Conservation (phyloP, 2,113 vertebrate species). For the Ameiurus melas region DNA sequence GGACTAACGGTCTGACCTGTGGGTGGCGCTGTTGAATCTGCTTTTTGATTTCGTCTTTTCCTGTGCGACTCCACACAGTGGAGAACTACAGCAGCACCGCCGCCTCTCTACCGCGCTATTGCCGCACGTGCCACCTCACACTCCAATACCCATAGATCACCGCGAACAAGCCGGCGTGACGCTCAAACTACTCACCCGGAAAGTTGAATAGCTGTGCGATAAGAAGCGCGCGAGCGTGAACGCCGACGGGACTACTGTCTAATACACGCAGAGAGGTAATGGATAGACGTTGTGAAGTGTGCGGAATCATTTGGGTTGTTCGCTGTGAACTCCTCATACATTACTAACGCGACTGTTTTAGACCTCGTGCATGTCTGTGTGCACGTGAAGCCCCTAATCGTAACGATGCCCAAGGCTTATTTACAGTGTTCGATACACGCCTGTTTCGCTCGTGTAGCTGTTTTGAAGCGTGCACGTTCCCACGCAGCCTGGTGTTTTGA, state of each 20-base stretch:
- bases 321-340: neutral
- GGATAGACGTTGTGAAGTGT: neutral
- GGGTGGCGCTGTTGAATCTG: constrained; percentile 47
- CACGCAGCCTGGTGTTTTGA: neutral
- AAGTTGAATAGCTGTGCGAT: constrained; percentile 11
- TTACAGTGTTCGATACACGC: neutral
- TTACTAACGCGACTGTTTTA: neutral
- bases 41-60: constrained; percentile 41
- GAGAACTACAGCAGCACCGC: constrained; percentile 33
- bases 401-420: neutral
- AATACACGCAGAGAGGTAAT: constrained; percentile 38
- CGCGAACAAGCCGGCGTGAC: constrained; percentile 33
- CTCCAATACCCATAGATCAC: constrained; percentile 54
- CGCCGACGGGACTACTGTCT: constrained; percentile 5
- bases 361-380: neutral
- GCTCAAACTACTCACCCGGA: constrained; percentile 32
- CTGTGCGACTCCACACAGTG: constrained; percentile 40
- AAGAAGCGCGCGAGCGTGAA: constrained; percentile 23
- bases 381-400: neutral
- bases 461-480: neutral
- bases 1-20: neutral
- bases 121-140: constrained; percentile 32
- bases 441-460: neutral
- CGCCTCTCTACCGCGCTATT: too few relatives aligned
- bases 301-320: neutral